Base-by-base conservation (phyloP, 2,113 vertebrate genomes). In the Patagioenas fasciata region DNA sequence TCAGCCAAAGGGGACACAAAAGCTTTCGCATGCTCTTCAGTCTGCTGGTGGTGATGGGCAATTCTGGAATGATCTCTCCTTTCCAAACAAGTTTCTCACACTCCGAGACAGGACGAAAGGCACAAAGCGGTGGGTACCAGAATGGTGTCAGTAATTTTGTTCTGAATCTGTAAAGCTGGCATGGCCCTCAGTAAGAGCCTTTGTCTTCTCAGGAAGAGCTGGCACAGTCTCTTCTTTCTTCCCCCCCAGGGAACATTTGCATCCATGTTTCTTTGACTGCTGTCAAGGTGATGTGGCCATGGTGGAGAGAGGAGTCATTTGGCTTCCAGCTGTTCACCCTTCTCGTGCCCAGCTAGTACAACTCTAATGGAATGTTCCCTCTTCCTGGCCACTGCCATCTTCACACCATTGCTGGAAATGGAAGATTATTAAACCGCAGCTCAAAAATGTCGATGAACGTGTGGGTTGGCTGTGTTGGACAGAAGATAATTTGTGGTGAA, bases 401-500 rank as follows among this genome's bases (percentile, higher is more conserved):
- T 91, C 88, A 80, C 60, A 78, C 56, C 38, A 7, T 10, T 67
- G 75, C 88, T 94, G 60, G 71, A 90, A 91, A 88, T 5, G 44
- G 67, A 83, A 57, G 53, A 77, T 88, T 80, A 69, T 93, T 85
- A 80, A 95, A 88, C 47, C 44, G 58, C 74, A 85, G 60, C 71
- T 88, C 85, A 88, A 73, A 91, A 91, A 90, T 74, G 78, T 34
- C 2, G 3, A 88, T 51, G 95, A 90, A 90, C 7, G 0, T 88
- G 83, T 92, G 92, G 88, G 90, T 86, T 95, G 91, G 88, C 89
- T 77, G 64, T 28, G 56, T 36, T 67, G 72, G 90, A 84, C 72
- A 84, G 88, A 69, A 90, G 91, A 94, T 83, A 91, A 94, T 95
- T 95, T 93, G 93, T 88, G 90, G 96, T 91, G 92, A 96, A 91